Base-by-base conservation (phyloP, 2,888 invertebrate genomes). In the Dastarcus helophoroides region DNA sequence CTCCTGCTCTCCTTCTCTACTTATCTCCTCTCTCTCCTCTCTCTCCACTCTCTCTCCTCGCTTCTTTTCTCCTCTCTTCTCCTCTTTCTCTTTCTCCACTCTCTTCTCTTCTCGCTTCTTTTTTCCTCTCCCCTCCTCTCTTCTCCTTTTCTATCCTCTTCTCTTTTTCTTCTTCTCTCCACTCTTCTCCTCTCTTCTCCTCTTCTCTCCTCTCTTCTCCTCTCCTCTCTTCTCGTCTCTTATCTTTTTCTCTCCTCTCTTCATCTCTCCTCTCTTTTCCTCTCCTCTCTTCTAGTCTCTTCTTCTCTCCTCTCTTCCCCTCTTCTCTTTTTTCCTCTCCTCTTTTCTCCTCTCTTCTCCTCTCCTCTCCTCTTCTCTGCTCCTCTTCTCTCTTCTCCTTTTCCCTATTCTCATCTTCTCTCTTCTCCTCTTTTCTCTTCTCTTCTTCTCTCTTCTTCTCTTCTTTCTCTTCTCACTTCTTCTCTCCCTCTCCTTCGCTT, bases 101-200 rank as follows among this genome's bases (percentile, higher is more conserved):
- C n/a, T n/a, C n/a, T n/a, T n/a, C n/a, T n/a, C n/a, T n/a, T n/a
- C n/a, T n/a, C n/a, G 7, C 27, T 9, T 30, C 2, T 29, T 12
- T 14, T 24, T 10, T 10, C 11, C n/a, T 24, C 7, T 10, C n/a
- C n/a, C 9, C 7, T 10, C 11, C n/a, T 24, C 24, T 10, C n/a
- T 6, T 24, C 7, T 10, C 11, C n/a, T 7, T 7, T 24, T 10
- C 9, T 24, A 10, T 24, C 24, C 24, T 7, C 8, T 24, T 10
- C 2, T 17, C 10, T 28, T 9, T 17, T 17, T n/a, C 16, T 17
- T 4, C 17, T 6, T 27, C 16, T n/a, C n/a, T 7, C 9, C 24
- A 7, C 11, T 7, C 9, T 10, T 10, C n/a, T 57, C 54, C n/a
- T 55, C 55, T 33, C 44, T 37, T n/a, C 54, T 53, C 10, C 38